Evolutionary conservation across 2,888 invertebrate species (phyloP).

Genomic region (Harpalus rubripes): DNA sequence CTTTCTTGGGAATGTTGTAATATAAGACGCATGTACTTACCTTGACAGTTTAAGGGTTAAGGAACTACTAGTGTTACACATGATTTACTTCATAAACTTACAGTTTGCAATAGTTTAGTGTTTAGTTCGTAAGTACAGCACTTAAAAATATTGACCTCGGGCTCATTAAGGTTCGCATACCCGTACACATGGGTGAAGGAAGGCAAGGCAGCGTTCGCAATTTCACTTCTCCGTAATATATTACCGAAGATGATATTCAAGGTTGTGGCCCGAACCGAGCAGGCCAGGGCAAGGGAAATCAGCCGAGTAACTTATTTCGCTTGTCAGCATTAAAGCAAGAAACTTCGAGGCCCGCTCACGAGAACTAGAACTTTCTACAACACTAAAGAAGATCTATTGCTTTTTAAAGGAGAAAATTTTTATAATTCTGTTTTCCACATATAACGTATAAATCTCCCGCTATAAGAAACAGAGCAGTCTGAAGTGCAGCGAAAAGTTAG

Average conservation of each 20-base stretch:
- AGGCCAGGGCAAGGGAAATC: slow-evolving; percentile 27
- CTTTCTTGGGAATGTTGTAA: not conserved
- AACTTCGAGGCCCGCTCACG: slow-evolving; percentile 53
- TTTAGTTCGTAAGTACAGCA: slow-evolving; percentile 22
- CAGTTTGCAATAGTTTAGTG: slow-evolving; percentile 1
- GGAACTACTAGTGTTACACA: not conserved
- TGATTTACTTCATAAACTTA: not conserved
- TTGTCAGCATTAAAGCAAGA: slow-evolving; percentile 66
- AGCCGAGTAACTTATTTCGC: slow-evolving; percentile 62
- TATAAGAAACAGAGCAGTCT: slow-evolving; percentile 27
- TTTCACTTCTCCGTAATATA: slow-evolving; percentile 60
- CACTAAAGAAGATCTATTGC: slow-evolving; percentile 66
- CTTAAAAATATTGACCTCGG: slow-evolving; percentile 49
- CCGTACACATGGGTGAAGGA: slow-evolving; percentile 12
- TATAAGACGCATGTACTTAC: not conserved
- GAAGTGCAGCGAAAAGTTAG: slow-evolving; percentile 16
- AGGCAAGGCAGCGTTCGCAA: slow-evolving; percentile 27
- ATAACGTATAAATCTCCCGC: slow-evolving; percentile 62
- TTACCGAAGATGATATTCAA: slow-evolving; percentile 65
- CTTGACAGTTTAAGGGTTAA: not conserved
- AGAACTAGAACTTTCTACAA: slow-evolving; percentile 59
- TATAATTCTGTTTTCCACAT: slow-evolving; percentile 67
- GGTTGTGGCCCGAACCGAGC: slow-evolving; percentile 33
- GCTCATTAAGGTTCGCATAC: slow-evolving; percentile 19
- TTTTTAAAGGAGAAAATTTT: slow-evolving; percentile 67